Evolutionary conservation across 2,797 vertebrate species (phyloP).

Genomic region (Netta rufina): DNA sequence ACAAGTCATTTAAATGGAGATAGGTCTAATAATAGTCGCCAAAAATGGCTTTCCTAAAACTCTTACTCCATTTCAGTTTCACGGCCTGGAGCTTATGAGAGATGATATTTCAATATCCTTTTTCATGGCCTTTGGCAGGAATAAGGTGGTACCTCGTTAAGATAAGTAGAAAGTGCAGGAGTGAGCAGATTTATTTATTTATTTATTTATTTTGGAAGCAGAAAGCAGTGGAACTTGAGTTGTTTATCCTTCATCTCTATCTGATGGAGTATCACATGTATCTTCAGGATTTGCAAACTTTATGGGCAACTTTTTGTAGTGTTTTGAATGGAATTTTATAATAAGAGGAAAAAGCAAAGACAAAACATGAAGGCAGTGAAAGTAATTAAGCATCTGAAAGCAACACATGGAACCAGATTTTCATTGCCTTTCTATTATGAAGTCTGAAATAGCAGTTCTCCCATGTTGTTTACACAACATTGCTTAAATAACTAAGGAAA

Average conservation of each 20-base stretch:
- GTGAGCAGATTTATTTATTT: background rate
- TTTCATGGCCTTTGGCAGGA: slow-evolving; percentile 14
- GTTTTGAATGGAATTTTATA: background rate
- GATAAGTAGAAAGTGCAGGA: background rate
- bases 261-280: background rate
- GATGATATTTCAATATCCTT: slow-evolving; percentile 5
- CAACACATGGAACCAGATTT: background rate
- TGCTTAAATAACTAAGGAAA: background rate
- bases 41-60: slow-evolving; percentile 15
- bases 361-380: background rate
- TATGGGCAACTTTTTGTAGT: background rate
- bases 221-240: background rate
- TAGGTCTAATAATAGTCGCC: background rate
- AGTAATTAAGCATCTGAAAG: background rate
- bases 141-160: slow-evolving; percentile 7
- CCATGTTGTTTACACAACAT: background rate
- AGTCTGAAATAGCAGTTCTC: background rate
- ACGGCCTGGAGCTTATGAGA: slow-evolving; percentile 1
- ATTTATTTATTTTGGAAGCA: background rate
- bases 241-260: background rate
- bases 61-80: background rate
- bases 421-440: background rate
- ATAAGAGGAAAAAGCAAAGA: background rate
- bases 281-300: background rate
- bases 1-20: slow-evolving; percentile 35